Percentiles rank a stretch among this genome's conserved stretches.
Evolutionary conservation across 2,113 vertebrate genomes (phyloP).

Genomic region (Tragelaphus imberbis): DNA sequence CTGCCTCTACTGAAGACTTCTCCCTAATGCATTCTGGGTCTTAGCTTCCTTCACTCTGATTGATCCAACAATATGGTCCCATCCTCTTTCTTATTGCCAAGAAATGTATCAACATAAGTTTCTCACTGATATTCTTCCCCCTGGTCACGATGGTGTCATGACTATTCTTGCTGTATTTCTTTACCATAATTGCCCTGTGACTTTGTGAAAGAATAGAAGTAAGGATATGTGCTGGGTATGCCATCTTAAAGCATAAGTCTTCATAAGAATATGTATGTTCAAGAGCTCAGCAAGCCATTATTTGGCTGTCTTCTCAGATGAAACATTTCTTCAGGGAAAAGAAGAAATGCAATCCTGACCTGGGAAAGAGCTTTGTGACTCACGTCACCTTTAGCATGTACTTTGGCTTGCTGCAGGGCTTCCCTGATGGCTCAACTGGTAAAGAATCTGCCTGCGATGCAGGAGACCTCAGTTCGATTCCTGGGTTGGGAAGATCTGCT

Average conservation of each 20-base stretch:
- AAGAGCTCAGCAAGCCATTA: background rate
- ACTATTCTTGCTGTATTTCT: background rate
- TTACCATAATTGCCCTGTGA: background rate
- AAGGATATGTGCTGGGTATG: background rate
- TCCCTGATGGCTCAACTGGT: background rate
- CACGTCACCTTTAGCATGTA: too few species aligned
- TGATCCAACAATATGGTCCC: background rate
- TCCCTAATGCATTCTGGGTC: background rate
- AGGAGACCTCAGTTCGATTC: background rate
- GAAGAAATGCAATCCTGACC: background rate
- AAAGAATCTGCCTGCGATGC: background rate
- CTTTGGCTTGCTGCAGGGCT: background rate
- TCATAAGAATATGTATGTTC: background rate
- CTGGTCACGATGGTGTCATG: background rate
- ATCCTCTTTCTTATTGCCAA: background rate
- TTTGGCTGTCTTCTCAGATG: background rate
- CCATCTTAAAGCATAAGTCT: background rate
- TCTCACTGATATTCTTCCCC: background rate
- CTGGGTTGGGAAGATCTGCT: background rate
- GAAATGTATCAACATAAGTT: background rate
- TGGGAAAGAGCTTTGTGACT: background rate
- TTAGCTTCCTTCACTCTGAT: background rate
- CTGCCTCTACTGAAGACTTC: background rate
- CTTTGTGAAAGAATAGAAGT: background rate
- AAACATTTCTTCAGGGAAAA: slow-evolving; percentile 1